These are phyloP conservation scores for Thamnophis elegans DNA, from an alignment of 2,797 vertebrate genomes.

Conservation along the genomic window DNA sequence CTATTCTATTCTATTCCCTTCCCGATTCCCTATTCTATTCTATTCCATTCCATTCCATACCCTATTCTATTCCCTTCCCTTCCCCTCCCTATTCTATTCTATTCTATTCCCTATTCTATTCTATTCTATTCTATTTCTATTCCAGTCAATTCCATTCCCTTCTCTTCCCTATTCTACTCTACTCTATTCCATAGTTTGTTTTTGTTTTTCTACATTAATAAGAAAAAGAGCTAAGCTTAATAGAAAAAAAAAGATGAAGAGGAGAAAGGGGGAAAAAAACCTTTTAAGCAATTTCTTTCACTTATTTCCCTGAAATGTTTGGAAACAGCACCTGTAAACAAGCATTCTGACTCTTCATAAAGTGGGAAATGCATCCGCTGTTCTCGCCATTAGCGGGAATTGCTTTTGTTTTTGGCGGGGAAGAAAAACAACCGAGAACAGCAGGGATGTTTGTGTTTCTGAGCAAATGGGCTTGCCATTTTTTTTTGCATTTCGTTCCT, in stretches of 20 bases:
- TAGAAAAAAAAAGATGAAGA: neutral
- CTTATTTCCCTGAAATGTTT: neutral
- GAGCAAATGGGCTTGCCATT: rapidly evolving
- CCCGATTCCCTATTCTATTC: too few relatives aligned
- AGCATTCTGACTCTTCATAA: constrained; percentile 5
- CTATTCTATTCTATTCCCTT: too few relatives aligned
- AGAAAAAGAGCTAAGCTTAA: constrained; percentile 32
- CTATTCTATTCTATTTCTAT: too few relatives aligned
- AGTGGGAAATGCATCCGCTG: neutral
- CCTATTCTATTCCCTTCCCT: too few relatives aligned
- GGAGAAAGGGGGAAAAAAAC: neutral
- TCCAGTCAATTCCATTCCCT: too few relatives aligned
- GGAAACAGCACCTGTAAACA: constrained; percentile 20
- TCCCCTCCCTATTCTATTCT: too few relatives aligned
- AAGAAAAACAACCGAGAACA: neutral
- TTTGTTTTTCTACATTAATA: constrained; percentile 28
- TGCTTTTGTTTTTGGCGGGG: neutral
- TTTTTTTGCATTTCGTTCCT: rapidly evolving
- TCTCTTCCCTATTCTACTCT: too few relatives aligned
- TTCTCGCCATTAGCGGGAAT: constrained; percentile 31
- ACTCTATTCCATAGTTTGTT: neutral
- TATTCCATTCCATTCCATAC: too few relatives aligned
- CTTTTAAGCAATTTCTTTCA: constrained; percentile 27
- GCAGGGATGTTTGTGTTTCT: neutral
- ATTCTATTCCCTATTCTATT: too few relatives aligned